phyloP scores from a whole-genome alignment of 1,140 invertebrate genomes.

The Camponotus pennsylvanicus region DNA sequence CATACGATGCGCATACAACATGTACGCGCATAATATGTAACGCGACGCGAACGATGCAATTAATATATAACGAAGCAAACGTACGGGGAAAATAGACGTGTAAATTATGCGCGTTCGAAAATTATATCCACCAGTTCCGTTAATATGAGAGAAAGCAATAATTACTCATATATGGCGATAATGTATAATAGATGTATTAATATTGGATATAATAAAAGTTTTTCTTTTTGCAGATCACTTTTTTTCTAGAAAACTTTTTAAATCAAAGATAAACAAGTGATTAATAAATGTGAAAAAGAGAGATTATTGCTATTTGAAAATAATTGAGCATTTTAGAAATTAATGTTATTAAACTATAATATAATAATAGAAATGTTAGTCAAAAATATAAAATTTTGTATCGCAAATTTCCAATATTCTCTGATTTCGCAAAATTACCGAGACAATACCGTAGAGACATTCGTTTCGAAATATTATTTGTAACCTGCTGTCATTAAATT shows the following conservation, averaged over 20 bases:
- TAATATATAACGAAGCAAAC: constrained; percentile 50
- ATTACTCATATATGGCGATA: not conserved
- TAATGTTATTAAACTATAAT: no score
- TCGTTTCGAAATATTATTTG: constrained; percentile 34
- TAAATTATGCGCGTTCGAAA: constrained; percentile 52
- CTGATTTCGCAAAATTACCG: constrained; percentile 19
- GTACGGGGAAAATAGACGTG: constrained; percentile 44
- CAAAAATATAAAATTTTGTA: constrained; percentile 40
- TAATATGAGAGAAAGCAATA: not conserved
- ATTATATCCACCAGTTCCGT: constrained; percentile 28
- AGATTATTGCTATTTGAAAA: not conserved
- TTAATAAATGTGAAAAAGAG: not conserved
- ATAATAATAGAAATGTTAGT: not conserved
- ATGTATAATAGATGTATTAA: not conserved
- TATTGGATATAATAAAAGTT: not conserved
- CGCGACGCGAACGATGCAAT: constrained; percentile 43
- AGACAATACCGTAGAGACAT: constrained; percentile 30
- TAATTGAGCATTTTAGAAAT: not conserved
- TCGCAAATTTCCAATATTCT: constrained; percentile 35
- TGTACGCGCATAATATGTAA: not conserved
- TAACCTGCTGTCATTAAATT: constrained; percentile 11
- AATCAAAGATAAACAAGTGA: not conserved
- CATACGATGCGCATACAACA: not conserved
- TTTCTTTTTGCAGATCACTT: not conserved
- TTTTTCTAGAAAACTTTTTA: not conserved